Evolutionary conservation across 2,888 invertebrate genomes (phyloP).

Genomic region (Macrophya annulata): DNA sequence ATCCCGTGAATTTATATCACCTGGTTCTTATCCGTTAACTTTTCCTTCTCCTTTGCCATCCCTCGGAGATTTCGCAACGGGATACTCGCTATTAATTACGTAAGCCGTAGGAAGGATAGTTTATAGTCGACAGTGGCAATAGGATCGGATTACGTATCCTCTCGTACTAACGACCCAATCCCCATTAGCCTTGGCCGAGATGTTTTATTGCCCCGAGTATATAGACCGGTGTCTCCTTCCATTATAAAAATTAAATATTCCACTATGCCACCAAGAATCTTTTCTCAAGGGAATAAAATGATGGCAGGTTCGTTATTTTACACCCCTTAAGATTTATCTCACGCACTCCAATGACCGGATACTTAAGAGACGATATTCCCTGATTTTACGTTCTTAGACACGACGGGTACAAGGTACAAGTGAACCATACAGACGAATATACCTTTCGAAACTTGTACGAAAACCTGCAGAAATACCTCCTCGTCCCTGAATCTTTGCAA

Average conservation of each 20-base stretch:
- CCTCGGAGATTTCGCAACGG: constrained; percentile 41
- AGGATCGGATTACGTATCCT: constrained; percentile 54
- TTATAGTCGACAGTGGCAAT: constrained; percentile 54
- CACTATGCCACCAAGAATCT: constrained; percentile 2
- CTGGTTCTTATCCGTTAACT: constrained; percentile 40
- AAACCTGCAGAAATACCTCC: neutral
- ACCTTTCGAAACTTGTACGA: neutral
- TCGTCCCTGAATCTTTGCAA: constrained; percentile 12
- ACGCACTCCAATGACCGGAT: neutral
- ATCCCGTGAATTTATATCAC: neutral
- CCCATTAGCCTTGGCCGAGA: constrained; percentile 54
- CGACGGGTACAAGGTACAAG: neutral
- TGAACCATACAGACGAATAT: neutral
- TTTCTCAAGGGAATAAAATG: neutral
- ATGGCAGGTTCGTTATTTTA: neutral
- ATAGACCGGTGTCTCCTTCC: constrained; percentile 44
- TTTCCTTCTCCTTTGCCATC: neutral
- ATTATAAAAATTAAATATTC: constrained; percentile 53
- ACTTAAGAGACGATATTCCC: neutral
- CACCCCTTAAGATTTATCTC: neutral
- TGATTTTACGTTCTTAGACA: neutral
- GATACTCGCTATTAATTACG: constrained; percentile 53
- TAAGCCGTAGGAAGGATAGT: constrained; percentile 50
- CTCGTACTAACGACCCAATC: constrained; percentile 54
- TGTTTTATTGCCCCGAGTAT: constrained; percentile 35